phyloP scores from a whole-genome alignment of 2,113 vertebrate species.

The Daboia siamensis region DNA sequence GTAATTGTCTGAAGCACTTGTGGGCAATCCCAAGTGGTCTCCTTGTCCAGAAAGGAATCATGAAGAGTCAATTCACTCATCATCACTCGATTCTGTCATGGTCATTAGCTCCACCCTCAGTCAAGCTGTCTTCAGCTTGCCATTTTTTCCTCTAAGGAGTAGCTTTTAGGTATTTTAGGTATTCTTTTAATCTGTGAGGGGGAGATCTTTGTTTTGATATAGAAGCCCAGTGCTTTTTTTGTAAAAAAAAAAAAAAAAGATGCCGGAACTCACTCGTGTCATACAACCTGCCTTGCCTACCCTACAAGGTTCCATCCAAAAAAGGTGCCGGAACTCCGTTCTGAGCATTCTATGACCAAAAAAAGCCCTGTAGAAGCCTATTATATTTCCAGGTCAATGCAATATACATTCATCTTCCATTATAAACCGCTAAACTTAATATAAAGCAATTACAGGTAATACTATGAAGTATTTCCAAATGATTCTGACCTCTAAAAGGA shows the following conservation, averaged over 20 bases:
- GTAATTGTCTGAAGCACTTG: neutral
- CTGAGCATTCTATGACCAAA: too few species aligned
- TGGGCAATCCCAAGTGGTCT: neutral
- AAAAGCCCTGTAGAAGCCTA: neutral
- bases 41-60: neutral
- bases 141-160: neutral
- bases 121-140: neutral
- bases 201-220: neutral
- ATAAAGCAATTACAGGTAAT: neutral
- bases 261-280: too few species aligned
- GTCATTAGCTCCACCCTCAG: neutral
- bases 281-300: too few species aligned
- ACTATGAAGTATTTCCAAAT: neutral
- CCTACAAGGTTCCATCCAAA: too few species aligned
- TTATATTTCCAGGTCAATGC: neutral
- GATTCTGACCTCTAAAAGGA: slow-evolving; percentile 1
- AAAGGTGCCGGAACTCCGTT: too few species aligned
- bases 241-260: too few species aligned
- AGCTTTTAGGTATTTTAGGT: neutral
- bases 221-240: neutral
- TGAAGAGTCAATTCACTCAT: neutral
- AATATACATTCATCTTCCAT: neutral
- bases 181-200: neutral
- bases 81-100: neutral
- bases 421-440: neutral